Evolutionary conservation across 2,113 vertebrate genomes (phyloP).

Genomic region (Gopherus flavomarginatus): DNA sequence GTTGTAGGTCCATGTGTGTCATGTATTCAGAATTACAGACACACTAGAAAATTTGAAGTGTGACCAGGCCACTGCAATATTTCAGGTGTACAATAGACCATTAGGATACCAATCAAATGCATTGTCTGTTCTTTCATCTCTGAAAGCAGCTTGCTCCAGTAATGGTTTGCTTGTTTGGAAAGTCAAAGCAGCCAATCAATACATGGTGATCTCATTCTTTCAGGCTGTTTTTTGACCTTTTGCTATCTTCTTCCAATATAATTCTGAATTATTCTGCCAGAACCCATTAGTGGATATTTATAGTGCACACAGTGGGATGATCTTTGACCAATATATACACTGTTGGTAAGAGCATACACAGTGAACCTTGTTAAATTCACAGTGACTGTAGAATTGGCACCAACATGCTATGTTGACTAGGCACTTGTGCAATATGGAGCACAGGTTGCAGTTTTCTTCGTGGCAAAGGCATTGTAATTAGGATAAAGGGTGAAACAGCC

Average conservation of each 20-base stretch:
- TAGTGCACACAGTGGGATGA: background rate
- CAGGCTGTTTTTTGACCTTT: constrained; percentile 2
- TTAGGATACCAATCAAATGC: background rate
- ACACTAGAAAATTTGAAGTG: background rate
- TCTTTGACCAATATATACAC: background rate
- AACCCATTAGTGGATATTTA: background rate
- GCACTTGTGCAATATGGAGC: background rate
- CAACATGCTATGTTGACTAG: too few relatives aligned
- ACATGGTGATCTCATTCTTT: background rate
- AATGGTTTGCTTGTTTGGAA: background rate
- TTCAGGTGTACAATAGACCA: background rate
- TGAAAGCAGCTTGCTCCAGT: background rate
- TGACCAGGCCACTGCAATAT: background rate
- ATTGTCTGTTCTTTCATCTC: background rate
- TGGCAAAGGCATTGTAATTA: background rate
- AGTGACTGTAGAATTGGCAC: background rate
- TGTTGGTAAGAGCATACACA: rapidly evolving
- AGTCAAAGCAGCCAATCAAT: background rate
- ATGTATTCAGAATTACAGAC: background rate
- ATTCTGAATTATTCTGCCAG: background rate
- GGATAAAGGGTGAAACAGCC: constrained; percentile 14
- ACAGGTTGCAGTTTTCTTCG: background rate
- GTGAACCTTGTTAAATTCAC: background rate
- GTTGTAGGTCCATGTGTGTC: background rate
- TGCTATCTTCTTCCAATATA: background rate